phyloP scores from a whole-genome alignment of 2,888 invertebrate genomes.

The Serripes groenlandicus region DNA sequence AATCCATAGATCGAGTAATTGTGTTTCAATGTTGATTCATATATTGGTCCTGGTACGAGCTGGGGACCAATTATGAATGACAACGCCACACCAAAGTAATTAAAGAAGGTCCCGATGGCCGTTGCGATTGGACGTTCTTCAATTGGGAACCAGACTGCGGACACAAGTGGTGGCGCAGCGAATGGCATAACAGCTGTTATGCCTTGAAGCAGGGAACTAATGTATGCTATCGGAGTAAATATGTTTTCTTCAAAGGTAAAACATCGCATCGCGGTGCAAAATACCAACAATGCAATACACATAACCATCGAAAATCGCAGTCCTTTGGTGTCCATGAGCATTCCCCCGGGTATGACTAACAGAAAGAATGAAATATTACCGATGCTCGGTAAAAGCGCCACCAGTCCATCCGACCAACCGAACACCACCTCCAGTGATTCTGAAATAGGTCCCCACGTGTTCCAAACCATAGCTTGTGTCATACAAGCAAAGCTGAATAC shows the following conservation, averaged over 20 bases:
- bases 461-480: slow-evolving; percentile 80
- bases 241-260: slow-evolving; percentile 30
- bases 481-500: slow-evolving; percentile 61
- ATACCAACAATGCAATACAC: slow-evolving; percentile 28
- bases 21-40: slow-evolving; percentile 1
- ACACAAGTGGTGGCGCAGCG: slow-evolving; percentile 85
- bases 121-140: slow-evolving; percentile 86
- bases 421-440: slow-evolving; percentile 82
- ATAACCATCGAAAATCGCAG: slow-evolving; percentile 69
- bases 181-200: slow-evolving; percentile 85
- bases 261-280: slow-evolving; percentile 39
- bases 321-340: slow-evolving; percentile 84
- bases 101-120: slow-evolving; percentile 49
- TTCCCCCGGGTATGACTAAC: slow-evolving; percentile 84
- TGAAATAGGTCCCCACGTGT: slow-evolving; percentile 86
- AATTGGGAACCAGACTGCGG: slow-evolving; percentile 87
- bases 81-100: slow-evolving; percentile 45
- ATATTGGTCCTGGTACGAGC: slow-evolving; percentile 45
- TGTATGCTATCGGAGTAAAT: slow-evolving; percentile 74
- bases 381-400: slow-evolving; percentile 85
- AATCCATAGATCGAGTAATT: not conserved
- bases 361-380: slow-evolving; percentile 84
- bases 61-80: slow-evolving; percentile 56
- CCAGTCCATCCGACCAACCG: slow-evolving; percentile 82
- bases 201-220: slow-evolving; percentile 85